phyloP scores from a whole-genome alignment of 2,888 invertebrate species.

The Elmis aenea region DNA sequence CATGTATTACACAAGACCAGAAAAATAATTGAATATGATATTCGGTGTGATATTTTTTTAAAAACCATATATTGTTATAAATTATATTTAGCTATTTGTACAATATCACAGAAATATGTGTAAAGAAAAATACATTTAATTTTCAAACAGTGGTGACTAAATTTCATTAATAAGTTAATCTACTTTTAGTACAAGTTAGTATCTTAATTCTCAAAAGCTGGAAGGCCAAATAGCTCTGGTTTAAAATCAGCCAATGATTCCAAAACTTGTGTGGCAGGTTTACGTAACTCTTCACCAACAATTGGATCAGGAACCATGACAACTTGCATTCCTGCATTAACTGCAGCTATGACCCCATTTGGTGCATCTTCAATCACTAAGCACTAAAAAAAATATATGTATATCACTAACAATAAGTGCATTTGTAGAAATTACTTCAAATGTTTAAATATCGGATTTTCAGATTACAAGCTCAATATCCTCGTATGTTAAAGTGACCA shows the following conservation, averaged over 20 bases:
- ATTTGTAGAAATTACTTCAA: background rate
- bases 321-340: slow-evolving; percentile 59
- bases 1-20: slow-evolving; percentile 75
- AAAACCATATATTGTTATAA: slow-evolving; percentile 1
- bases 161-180: too few relatives aligned
- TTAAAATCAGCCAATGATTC: slow-evolving; percentile 56
- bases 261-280: slow-evolving; percentile 50
- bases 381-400: slow-evolving; percentile 45
- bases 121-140: too few relatives aligned
- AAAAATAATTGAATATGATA: slow-evolving; percentile 8
- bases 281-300: slow-evolving; percentile 41
- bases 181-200: too few relatives aligned
- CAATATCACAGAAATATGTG: too few relatives aligned
- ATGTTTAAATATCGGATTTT: too few relatives aligned
- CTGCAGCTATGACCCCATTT: slow-evolving; percentile 57
- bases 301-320: slow-evolving; percentile 52
- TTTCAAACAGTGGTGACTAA: too few relatives aligned
- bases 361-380: slow-evolving; percentile 64
- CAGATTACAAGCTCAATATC: background rate
- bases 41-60: background rate
- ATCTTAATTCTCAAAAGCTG: too few relatives aligned
- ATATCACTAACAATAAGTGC: slow-evolving; percentile 1
- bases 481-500: slow-evolving; percentile 7
- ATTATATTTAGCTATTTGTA: background rate
- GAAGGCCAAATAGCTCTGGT: slow-evolving; percentile 60